phyloP scores from a whole-genome alignment of 2,888 invertebrate genomes.

The Drosophila tanythrix region DNA sequence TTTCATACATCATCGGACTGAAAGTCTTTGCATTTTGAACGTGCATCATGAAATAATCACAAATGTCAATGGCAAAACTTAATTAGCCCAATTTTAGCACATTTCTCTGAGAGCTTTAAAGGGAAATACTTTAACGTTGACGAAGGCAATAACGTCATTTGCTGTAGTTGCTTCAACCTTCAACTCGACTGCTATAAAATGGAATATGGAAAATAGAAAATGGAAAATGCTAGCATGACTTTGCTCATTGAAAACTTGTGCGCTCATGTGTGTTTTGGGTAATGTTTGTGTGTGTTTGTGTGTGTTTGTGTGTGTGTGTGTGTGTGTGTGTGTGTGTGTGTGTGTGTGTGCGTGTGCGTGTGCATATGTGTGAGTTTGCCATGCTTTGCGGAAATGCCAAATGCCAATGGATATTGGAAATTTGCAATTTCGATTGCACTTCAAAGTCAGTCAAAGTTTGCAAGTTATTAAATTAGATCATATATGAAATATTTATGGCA shows the following conservation, averaged over 20 bases:
- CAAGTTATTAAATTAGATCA: conserved; percentile 78
- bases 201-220: conserved; percentile 41
- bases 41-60: background rate
- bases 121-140: conserved; percentile 33
- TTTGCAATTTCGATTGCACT: conserved; percentile 79
- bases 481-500: conserved; percentile 76
- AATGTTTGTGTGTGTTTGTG: background rate
- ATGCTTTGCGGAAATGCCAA: conserved; percentile 55
- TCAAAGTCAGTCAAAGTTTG: conserved; percentile 69
- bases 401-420: conserved; percentile 75
- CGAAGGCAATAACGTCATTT: conserved; percentile 16
- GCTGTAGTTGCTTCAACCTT: conserved; percentile 19
- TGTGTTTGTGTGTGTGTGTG: background rate
- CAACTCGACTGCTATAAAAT: conserved; percentile 24
- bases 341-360: conserved; percentile 9
- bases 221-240: conserved; percentile 65
- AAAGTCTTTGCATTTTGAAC: background rate
- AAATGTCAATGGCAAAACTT: background rate
- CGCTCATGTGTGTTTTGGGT: conserved; percentile 5
- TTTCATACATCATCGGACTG: background rate
- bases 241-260: conserved; percentile 57
- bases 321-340: conserved; percentile 4
- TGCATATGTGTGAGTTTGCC: conserved; percentile 2
- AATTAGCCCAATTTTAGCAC: background rate
- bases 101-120: background rate